Percentiles rank a stretch among this genome's conserved stretches.
phyloP scores from a whole-genome alignment of 1,140 invertebrate species.

The Drosophila quadrilineata region DNA sequence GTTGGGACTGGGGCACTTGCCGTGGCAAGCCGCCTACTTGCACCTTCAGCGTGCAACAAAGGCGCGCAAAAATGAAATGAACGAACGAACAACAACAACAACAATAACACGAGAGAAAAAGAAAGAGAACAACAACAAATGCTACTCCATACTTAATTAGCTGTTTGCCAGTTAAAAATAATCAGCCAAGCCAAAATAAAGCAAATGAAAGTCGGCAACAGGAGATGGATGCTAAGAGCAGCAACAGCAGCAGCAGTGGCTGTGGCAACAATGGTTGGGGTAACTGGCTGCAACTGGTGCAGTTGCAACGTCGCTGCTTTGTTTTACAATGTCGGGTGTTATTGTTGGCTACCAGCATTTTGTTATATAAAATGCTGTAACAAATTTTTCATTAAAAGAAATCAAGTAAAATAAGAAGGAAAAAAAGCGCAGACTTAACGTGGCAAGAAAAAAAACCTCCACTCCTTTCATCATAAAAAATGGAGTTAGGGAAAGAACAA shows the following conservation, averaged over 20 bases:
- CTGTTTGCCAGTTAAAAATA: constrained; percentile 80
- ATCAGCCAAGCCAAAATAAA: constrained; percentile 72
- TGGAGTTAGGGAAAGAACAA: constrained; percentile 46
- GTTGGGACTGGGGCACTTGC: constrained; percentile 51
- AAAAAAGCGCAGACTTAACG: background rate
- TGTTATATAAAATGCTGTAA: constrained; percentile 74
- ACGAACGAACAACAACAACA: constrained; percentile 28
- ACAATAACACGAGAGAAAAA: constrained; percentile 24
- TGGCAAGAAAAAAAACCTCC: constrained; percentile 9
- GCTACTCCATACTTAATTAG: constrained; percentile 79
- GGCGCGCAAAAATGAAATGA: constrained; percentile 58
- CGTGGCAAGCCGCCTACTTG: constrained; percentile 54
- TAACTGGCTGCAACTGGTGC: background rate
- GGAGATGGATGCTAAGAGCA: constrained; percentile 41
- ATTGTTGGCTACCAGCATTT: constrained; percentile 64
- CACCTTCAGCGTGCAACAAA: constrained; percentile 50
- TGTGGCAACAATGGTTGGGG: background rate
- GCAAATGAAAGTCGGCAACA: constrained; percentile 72
- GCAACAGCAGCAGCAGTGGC: background rate
- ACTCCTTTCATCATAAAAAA: constrained; percentile 70
- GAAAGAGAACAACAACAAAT: constrained; percentile 33
- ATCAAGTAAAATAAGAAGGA: constrained; percentile 59
- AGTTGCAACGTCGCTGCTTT: constrained; percentile 32
- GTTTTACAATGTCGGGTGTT: constrained; percentile 70
- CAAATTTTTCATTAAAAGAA: constrained; percentile 79